Evolutionary conservation across 2,888 invertebrate species (phyloP), one percentile per base, ranked within the genome.

Genomic region (Prosapia bicincta): DNA sequence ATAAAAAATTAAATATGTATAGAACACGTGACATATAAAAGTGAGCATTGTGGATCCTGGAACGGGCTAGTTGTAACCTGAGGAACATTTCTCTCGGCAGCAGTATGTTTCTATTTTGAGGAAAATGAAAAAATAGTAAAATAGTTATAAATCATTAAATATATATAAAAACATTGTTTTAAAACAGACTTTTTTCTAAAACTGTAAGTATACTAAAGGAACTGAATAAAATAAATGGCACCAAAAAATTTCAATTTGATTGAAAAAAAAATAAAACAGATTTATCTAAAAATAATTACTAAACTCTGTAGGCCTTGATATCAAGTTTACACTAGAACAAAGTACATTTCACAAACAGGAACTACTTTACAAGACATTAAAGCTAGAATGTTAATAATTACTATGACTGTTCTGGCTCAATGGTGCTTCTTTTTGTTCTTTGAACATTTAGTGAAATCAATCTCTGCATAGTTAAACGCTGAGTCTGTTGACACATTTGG

Each of bases 361-460:
- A 54, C 54, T 54, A 54, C 54, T 20, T 54, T 54, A 54, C 20
- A 54, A 54, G 54, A 54, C 54, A 54, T 54, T 54, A 54, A 54
- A 54, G 54, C 54, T 54, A 54, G 20, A n/a, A 54, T 54, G n/a
- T n/a, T n/a, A n/a, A 54, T 54, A 54, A 54, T 54, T 54, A 54
- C 38, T 54, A 20, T 54, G 54, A 20, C 54, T 54, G 54, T 54
- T 54, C 54, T 54, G 20, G 6, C 38, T 38, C 54, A 54, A 54
- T 54, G 54, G 20, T 20, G 54, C 7, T 54, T 54, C 20, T 54
- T 54, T 20, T 54, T 54, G 54, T 20, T 54, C 54, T 3, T 20
- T 38, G 89, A 90, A 84, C 90, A 89, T 84, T 90, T 90, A 32
- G 89, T 87, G 85, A 94, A 94, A 87, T 94, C 94, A 78, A 94